Conservation (phyloP, 2,113 vertebrate species). For the Pimephales promelas region DNA sequence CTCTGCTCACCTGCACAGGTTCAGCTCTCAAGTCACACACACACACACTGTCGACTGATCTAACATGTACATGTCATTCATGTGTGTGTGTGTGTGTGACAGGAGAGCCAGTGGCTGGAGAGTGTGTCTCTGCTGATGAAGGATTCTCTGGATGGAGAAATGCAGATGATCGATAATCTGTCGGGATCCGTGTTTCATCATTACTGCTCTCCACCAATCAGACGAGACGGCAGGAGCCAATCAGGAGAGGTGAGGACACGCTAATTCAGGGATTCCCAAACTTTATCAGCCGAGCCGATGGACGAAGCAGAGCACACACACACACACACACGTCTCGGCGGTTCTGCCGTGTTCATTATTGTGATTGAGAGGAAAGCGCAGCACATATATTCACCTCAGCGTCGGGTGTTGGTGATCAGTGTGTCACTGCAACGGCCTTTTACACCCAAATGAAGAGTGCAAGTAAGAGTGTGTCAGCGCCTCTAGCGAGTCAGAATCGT, state of each 20-base stretch:
- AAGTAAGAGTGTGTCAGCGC: too few species aligned
- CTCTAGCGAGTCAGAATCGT: neutral
- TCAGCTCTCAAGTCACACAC: too few species aligned
- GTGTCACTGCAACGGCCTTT: too few species aligned
- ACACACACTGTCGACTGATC: too few species aligned
- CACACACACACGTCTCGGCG: too few species aligned
- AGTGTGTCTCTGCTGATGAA: conserved; percentile 99
- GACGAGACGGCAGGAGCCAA: conserved; percentile 86
- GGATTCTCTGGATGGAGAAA: conserved; percentile 95
- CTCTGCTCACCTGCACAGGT: conserved; percentile 94
- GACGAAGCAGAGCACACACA: too few species aligned
- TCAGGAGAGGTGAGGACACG: conserved; percentile 83
- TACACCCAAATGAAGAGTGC: too few species aligned
- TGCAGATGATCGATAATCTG: conserved; percentile 97
- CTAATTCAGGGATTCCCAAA: neutral
- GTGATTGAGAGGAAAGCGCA: too few species aligned
- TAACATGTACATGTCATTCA: too few species aligned
- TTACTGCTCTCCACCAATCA: conserved; percentile 89
- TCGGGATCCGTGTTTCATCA: conserved; percentile 97
- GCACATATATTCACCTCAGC: too few species aligned
- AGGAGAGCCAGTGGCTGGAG: conserved; percentile 99
- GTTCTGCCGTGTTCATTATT: too few species aligned
- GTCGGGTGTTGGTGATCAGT: too few species aligned
- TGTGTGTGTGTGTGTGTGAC: conserved; percentile 4
- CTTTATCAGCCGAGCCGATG: neutral